Conservation (phyloP, 2,797 vertebrate species). For the Poeciliopsis presidionis region DNA sequence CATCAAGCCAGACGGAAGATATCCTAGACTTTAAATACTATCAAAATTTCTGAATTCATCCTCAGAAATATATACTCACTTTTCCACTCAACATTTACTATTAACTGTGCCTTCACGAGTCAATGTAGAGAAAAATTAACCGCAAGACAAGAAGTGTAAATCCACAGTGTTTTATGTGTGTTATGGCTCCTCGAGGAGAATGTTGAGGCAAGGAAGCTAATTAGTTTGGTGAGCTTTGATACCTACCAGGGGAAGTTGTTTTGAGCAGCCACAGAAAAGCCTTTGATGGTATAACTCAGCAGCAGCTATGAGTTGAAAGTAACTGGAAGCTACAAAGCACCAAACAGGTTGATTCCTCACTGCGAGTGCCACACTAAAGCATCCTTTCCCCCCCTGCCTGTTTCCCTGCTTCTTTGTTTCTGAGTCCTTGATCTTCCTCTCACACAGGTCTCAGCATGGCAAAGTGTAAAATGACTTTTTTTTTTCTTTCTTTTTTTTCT, state of each 20-base stretch:
- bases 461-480: constrained; percentile 41
- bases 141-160: constrained; percentile 31
- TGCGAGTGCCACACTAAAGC: constrained; percentile 40
- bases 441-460: constrained; percentile 24
- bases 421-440: constrained; percentile 44
- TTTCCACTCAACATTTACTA: not conserved
- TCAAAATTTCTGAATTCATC: not conserved
- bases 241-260: constrained; percentile 35
- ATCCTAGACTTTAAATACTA: not conserved
- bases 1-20: not conserved
- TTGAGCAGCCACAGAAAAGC: constrained; percentile 27
- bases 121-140: not conserved
- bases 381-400: constrained; percentile 24
- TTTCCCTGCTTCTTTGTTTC: constrained; percentile 44
- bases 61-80: not conserved
- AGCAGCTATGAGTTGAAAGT: constrained; percentile 33
- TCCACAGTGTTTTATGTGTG: constrained; percentile 11
- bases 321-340: constrained; percentile 41
- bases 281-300: constrained; percentile 52
- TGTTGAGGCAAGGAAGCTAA: constrained; percentile 34
- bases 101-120: not conserved
- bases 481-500: not conserved
- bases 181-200: constrained; percentile 37
- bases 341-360: constrained; percentile 47
- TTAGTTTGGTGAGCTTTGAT: constrained; percentile 50